A percentile compares a stretch with the other conserved stretches of the same genome.
These are phyloP conservation scores for Cyclophora punctaria DNA, from an alignment of 2,888 invertebrate species.

Conservation along the genomic window DNA sequence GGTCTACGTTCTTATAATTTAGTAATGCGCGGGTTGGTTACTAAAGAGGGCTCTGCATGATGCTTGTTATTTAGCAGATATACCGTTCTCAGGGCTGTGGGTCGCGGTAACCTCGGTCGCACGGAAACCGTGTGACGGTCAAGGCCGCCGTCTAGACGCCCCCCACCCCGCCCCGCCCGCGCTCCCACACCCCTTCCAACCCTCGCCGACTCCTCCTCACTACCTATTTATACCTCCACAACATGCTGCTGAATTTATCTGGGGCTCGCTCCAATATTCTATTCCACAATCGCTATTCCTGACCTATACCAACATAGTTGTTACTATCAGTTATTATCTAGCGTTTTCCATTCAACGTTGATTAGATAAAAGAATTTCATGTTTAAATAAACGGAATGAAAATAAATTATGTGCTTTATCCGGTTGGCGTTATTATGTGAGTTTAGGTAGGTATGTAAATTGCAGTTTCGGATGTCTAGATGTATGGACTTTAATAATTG, in stretches of 20 bases:
- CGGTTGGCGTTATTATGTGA: no score
- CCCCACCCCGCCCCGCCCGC: conserved; percentile 33
- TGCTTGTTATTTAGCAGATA: background rate
- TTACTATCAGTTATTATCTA: no score
- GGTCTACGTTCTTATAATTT: no score
- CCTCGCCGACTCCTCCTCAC: conserved; percentile 30
- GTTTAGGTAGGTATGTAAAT: no score
- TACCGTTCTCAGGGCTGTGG: conserved; percentile 49
- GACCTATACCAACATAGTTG: conserved; percentile 39
- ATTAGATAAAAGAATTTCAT: no score
- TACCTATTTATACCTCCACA: conserved; percentile 51
- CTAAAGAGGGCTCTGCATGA: no score
- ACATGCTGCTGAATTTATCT: conserved; percentile 44
- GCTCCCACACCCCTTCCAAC: conserved; percentile 26
- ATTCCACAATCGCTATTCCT: conserved; percentile 25
- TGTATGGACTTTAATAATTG: no score
- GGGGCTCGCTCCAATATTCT: conserved; percentile 35
- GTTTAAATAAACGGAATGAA: no score
- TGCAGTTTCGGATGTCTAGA: no score
- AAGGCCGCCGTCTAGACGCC: conserved; percentile 70
- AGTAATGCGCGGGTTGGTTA: no score
- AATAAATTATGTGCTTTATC: no score
- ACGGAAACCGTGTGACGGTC: conserved; percentile 69
- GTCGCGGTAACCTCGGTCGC: conserved; percentile 59
- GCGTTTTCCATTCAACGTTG: no score